Evolutionary conservation across 2,113 vertebrate species (phyloP), one percentile per base, ranked within the genome.

Genomic region (Micronycteris hirsuta): DNA sequence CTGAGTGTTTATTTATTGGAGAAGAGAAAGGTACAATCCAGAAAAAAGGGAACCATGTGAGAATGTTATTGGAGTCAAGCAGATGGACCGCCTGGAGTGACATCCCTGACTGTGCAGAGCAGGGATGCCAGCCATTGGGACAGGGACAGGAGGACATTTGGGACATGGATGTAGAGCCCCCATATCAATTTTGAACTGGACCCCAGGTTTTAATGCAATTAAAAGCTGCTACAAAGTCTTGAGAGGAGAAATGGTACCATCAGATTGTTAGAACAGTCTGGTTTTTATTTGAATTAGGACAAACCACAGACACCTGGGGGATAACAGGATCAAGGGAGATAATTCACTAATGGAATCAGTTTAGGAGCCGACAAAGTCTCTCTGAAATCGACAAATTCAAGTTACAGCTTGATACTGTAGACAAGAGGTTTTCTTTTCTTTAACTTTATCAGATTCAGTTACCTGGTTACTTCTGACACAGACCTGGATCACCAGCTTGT

Each of bases 281-380:
- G 38, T 93, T 94, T 97, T 89, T 67, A 80, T 96, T 96, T 97
- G 93, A 97, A 96, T 97, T 88, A 94, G 61, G 63, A 83, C 14
- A 89, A 43, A 65, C 81, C 85, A 61, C 58, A 41, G 92, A 82
- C 88, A 78, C 77, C 5, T 28, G 28, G 65, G 54, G 10, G 49
- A 28, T 17, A 77, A 87, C 63, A 89, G 36, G 10, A 61, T 89
- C 78, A 4, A 91, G 61, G 3, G 41, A 83, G 47, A 58, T 80
- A 91, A 91, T 76, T 95, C 94, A 71, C 93, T 93, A 86, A 91
- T 41, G n/a, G 43, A 86, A 71, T 91, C 77, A 28, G 77, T 15
- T 92, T 17, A 63, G 67, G 61, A 82, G 26, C 77, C 67, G 68
- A 82, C 33, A 82, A 82, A 52, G 76, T 77, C 95, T 84, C 86